Base-by-base conservation (phyloP, 2,888 invertebrate species). In the Xylota segnis region DNA sequence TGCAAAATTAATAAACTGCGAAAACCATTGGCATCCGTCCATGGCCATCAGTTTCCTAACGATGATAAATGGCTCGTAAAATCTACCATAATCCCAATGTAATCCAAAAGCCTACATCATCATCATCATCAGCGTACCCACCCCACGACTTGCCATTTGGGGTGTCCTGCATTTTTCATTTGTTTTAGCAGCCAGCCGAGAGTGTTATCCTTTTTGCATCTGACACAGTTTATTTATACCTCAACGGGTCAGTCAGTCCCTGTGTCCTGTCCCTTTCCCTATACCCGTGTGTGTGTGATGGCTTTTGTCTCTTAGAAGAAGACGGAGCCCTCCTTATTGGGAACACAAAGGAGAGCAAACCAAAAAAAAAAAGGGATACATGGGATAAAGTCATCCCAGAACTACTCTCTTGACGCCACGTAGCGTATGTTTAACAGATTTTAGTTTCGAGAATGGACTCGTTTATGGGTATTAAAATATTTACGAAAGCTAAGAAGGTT, bases 401-500 rank as follows among this genome's bases (percentile, higher is more conserved):
- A 74, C 65, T 72, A 81, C 66, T 47, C 79, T 63, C 52, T 52
- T 58, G 68, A 54, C 58, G 47, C 61, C 40, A 86, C 71, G 76
- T 76, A 78, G 50, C 70, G 65, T 81, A 81, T 86, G 76, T 81
- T 86, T 81, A 76, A 82, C 84, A 81, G 81, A 84, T 86, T 86
- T 86, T 71, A 81, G 84, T 86, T 86, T 86, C 71, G 50, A 81
- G 76, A 79, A 86, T 86, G 52, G 75, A 59, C 76, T 66, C 81
- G 84, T 86, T 81, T 81, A 82, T 86, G 66, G 75, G 84, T 81
- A 86, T 86, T 86, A 76, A 86, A 86, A 86, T 86, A 86, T 86
- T 81, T 81, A 86, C 84, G 81, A 81, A 86, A 76, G 75, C 81
- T 86, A 86, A 82, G 81, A 76, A 76, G 81, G 75, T 86, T 86